phyloP scores from a whole-genome alignment of 2,888 invertebrate genomes.

The Eupithecia insigniata region DNA sequence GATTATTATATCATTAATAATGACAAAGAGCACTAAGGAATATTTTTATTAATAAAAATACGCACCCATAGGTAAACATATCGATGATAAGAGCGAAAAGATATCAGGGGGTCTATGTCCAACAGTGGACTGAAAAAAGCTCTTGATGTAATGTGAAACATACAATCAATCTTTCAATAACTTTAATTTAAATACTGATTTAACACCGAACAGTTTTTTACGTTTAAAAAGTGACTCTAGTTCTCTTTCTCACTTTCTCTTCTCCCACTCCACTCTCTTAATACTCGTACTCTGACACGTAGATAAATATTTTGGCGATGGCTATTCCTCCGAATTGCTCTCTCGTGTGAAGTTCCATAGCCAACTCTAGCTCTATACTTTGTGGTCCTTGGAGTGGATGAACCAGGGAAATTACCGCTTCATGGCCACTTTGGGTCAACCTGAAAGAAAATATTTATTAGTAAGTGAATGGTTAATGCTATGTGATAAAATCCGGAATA shows the following conservation, averaged over 20 bases:
- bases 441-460: constrained; percentile 58
- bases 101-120: background rate
- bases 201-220: background rate
- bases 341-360: constrained; percentile 91
- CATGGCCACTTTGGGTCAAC: constrained; percentile 83
- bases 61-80: background rate
- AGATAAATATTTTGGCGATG: constrained; percentile 92
- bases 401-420: constrained; percentile 90
- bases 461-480: background rate
- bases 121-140: background rate
- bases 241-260: background rate
- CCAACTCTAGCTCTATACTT: constrained; percentile 93
- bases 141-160: background rate
- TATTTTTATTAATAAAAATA: background rate
- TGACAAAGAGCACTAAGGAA: background rate
- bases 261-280: constrained; percentile 43
- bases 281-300: constrained; percentile 92
- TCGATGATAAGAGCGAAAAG: background rate
- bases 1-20: no score
- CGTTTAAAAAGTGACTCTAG: background rate
- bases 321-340: constrained; percentile 91
- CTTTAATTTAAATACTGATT: background rate
- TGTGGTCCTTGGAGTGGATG: constrained; percentile 93
- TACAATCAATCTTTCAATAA: background rate
- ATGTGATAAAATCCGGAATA: no score